Evolutionary conservation across 2,888 invertebrate genomes (phyloP).

Genomic region (Parthenolecanium corni): DNA sequence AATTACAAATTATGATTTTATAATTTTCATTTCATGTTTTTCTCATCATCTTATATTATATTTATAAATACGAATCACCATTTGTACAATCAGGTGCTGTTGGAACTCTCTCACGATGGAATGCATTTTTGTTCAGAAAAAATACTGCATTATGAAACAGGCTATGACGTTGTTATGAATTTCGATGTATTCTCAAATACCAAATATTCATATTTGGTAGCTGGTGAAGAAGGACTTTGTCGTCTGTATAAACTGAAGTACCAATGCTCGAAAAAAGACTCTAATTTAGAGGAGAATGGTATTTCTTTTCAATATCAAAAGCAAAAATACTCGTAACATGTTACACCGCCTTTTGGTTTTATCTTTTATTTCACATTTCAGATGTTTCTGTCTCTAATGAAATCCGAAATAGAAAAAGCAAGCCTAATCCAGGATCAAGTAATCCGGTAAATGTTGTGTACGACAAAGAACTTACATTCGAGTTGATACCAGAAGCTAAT

Average conservation of each 20-base stretch:
- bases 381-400: background rate
- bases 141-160: conserved; percentile 79
- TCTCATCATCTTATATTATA: too few species aligned
- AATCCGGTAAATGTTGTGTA: conserved; percentile 34
- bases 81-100: conserved; percentile 76
- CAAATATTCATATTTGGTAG: conserved; percentile 66
- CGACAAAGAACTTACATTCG: conserved; percentile 55
- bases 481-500: conserved; percentile 64
- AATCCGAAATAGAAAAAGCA: conserved; percentile 30
- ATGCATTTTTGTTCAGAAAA: conserved; percentile 72
- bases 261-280: conserved; percentile 3
- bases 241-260: conserved; percentile 62
- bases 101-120: conserved; percentile 78
- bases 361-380: background rate
- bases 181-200: conserved; percentile 62
- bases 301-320: background rate
- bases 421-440: conserved; percentile 30
- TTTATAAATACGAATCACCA: too few species aligned
- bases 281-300: conserved; percentile 3
- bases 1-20: too few species aligned
- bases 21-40: too few species aligned
- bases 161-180: conserved; percentile 83
- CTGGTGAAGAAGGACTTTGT: conserved; percentile 85
- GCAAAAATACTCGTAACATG: background rate
- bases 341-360: background rate